Conservation (phyloP, 2,888 invertebrate species). For the Cryptocephalus primarius region DNA sequence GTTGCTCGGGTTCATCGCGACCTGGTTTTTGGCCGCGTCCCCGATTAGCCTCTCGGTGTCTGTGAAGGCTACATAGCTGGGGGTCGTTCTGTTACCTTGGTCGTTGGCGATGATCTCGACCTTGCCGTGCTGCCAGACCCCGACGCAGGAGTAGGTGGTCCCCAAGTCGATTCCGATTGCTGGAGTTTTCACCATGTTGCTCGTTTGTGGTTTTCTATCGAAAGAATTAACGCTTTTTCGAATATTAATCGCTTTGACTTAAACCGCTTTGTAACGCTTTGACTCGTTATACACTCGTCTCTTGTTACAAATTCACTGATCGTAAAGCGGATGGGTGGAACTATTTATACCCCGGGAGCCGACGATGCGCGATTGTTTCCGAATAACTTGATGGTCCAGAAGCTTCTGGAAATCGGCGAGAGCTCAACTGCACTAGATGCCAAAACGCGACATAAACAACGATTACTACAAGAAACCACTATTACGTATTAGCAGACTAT, state of each 20-base stretch:
- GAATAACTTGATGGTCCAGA: no score
- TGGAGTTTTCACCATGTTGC: slow-evolving; percentile 35
- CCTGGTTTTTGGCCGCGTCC: slow-evolving; percentile 61
- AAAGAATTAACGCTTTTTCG: background rate
- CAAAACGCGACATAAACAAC: no score
- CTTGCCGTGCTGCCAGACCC: slow-evolving; percentile 71
- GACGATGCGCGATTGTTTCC: no score
- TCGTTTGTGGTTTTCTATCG: background rate
- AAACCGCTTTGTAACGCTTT: background rate
- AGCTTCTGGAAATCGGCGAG: no score
- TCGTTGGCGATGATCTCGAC: slow-evolving; percentile 82
- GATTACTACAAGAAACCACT: no score
- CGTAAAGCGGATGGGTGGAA: no score
- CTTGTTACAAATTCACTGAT: background rate
- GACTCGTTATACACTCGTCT: background rate
- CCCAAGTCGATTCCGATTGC: slow-evolving; percentile 76
- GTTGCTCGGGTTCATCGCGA: slow-evolving; percentile 62
- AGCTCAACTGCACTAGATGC: no score
- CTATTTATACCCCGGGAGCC: no score
- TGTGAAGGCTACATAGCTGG: slow-evolving; percentile 65
- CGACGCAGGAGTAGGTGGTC: slow-evolving; percentile 80
- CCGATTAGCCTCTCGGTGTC: slow-evolving; percentile 58
- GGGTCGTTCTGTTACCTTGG: slow-evolving; percentile 75
- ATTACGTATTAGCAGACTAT: no score
- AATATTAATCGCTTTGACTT: background rate